These are phyloP conservation scores for Neoarius graeffei DNA, from an alignment of 2,113 vertebrate genomes.

Conservation along the genomic window DNA sequence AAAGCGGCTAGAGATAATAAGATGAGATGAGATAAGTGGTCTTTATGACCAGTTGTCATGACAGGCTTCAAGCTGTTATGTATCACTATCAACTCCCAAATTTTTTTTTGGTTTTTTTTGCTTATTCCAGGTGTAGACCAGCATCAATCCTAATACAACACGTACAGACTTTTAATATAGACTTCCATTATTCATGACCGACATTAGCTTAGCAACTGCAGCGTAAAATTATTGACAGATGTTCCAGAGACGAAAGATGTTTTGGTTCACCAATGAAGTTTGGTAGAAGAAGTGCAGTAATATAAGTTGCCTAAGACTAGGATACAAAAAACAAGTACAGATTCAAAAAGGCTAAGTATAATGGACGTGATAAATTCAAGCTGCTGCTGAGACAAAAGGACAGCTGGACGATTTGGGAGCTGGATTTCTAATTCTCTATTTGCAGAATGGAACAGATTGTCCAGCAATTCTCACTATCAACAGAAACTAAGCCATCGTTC, in stretches of 20 bases:
- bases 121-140: not conserved
- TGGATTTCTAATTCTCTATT: slow-evolving; percentile 1
- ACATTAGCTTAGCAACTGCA: not conserved
- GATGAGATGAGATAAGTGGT: not conserved
- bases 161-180: not conserved
- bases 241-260: not conserved
- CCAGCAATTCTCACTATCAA: not conserved
- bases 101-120: not conserved
- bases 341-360: not conserved
- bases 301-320: not conserved
- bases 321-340: not conserved
- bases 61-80: not conserved
- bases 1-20: too few relatives aligned
- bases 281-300: not conserved
- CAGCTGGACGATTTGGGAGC: slow-evolving; percentile 2
- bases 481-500: not conserved
- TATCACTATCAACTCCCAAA: not conserved
- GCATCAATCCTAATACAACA: not conserved
- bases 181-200: not conserved
- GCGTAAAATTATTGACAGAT: not conserved
- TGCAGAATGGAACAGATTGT: slow-evolving; percentile 16
- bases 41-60: not conserved
- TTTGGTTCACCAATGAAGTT: not conserved
- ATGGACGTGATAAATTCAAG: not conserved
- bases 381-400: slow-evolving; percentile 3